phyloP scores from a whole-genome alignment of 2,113 vertebrate genomes.

The Anarhynchus alexandrinus region DNA sequence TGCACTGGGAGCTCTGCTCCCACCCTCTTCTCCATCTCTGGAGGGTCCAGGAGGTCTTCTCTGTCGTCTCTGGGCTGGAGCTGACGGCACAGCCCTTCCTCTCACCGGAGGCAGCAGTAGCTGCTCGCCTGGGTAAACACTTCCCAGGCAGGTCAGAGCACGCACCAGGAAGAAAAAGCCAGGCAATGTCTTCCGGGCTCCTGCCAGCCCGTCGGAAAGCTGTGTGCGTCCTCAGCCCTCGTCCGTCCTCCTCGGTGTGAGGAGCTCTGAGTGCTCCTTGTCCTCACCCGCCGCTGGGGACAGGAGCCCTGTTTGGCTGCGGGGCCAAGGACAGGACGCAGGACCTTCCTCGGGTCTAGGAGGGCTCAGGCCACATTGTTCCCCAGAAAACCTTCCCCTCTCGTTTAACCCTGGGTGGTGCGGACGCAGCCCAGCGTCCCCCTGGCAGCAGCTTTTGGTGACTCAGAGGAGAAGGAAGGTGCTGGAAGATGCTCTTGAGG shows the following conservation, averaged over 20 bases:
- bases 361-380: fast-evolving
- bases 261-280: not conserved
- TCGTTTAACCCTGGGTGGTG: not conserved
- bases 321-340: fast-evolving
- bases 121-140: not conserved
- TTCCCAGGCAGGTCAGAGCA: slow-evolving; percentile 1
- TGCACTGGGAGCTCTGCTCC: not conserved
- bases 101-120: not conserved
- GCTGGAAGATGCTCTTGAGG: not conserved
- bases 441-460: not conserved
- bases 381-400: not conserved
- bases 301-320: not conserved
- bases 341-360: not conserved
- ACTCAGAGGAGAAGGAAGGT: not conserved
- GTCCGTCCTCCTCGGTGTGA: not conserved
- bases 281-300: not conserved
- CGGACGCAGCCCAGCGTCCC: not conserved
- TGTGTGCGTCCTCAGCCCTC: not conserved
- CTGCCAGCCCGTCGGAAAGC: not conserved
- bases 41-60: not conserved
- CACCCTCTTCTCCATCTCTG: not conserved
- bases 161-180: not conserved
- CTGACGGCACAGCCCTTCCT: not conserved
- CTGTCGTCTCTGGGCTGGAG: not conserved
- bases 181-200: not conserved